Evolutionary conservation across 37 sponge, comb jelly and placozoan species (phyloP).

Genomic region (Theonella swinhoei): DNA sequence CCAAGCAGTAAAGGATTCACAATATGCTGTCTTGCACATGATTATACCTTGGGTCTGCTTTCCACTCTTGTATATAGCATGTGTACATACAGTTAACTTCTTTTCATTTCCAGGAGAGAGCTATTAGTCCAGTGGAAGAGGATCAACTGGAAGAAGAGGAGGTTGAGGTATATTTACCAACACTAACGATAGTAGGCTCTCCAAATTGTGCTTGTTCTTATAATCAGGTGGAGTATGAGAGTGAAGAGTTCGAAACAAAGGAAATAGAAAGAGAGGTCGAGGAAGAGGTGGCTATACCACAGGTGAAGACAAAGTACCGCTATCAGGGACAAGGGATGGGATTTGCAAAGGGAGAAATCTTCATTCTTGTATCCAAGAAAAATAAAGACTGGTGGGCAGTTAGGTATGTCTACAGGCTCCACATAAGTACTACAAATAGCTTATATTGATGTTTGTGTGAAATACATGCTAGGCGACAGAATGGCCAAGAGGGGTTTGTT

Average conservation of each 20-base stretch:
- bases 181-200: too few species aligned
- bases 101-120: slow-evolving; percentile 39
- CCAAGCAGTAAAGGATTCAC: slow-evolving; percentile 15
- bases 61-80: not conserved
- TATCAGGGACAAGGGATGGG: slow-evolving; percentile 90
- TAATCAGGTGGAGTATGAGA: slow-evolving; percentile 76
- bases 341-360: slow-evolving; percentile 87
- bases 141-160: slow-evolving; percentile 64
- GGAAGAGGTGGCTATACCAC: slow-evolving; percentile 70
- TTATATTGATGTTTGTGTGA: too few species aligned
- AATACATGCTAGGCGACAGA: slow-evolving; percentile 62
- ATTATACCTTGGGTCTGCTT: too few species aligned
- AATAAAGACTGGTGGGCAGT: slow-evolving; percentile 96
- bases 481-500: slow-evolving; percentile 92
- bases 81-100: not conserved
- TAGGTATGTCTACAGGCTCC: slow-evolving; percentile 33
- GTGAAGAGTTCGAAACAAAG: slow-evolving; percentile 65
- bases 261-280: slow-evolving; percentile 82
- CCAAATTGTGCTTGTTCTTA: too few species aligned
- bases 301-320: slow-evolving; percentile 73
- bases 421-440: not conserved
- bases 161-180: slow-evolving; percentile 39
- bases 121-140: slow-evolving; percentile 35
- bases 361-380: slow-evolving; percentile 71
- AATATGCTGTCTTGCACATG: not conserved